A percentile compares a stretch with the other conserved stretches of the same genome.
These are phyloP conservation scores for Seira musarum DNA, from an alignment of 2,888 invertebrate genomes.

Conservation along the genomic window DNA sequence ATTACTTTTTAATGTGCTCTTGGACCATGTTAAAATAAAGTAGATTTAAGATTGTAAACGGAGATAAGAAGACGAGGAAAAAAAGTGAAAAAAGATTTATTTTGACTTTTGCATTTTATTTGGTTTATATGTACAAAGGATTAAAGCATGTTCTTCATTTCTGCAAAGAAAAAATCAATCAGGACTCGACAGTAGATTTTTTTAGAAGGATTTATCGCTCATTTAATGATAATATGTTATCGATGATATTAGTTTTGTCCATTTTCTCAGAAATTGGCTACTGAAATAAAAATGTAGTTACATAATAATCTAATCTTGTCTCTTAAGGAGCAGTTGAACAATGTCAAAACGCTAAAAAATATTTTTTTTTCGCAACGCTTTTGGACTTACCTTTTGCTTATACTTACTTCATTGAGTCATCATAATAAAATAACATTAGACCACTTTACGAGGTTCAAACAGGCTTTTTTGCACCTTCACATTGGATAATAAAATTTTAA, in stretches of 20 bases:
- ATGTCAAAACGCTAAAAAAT: background rate
- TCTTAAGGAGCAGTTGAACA: background rate
- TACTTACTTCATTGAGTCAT: slow-evolving; percentile 5
- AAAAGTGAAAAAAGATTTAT: slow-evolving; percentile 19
- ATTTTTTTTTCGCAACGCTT: background rate
- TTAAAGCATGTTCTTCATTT: background rate
- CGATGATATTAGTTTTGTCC: slow-evolving; percentile 17
- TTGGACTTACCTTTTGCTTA: background rate
- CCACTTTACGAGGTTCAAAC: background rate
- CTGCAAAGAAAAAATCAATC: slow-evolving; percentile 14
- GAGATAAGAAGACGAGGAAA: slow-evolving; percentile 12
- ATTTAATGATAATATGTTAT: slow-evolving; percentile 15
- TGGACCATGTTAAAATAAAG: slow-evolving; percentile 33
- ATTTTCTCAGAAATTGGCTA: slow-evolving; percentile 6
- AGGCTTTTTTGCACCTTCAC: background rate
- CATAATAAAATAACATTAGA: background rate
- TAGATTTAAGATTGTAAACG: slow-evolving; percentile 25
- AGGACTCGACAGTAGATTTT: background rate
- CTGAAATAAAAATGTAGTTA: slow-evolving; percentile 1
- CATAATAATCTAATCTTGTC: slow-evolving; percentile 16
- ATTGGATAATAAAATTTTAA: too few relatives aligned
- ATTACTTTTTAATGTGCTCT: slow-evolving; percentile 42
- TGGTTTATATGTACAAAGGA: background rate
- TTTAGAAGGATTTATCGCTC: slow-evolving; percentile 7
- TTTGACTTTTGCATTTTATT: background rate